Percentiles rank a stretch among this genome's conserved stretches.
phyloP scores from a whole-genome alignment of 2,888 invertebrate species.

The Lasioglossum lativentre region DNA sequence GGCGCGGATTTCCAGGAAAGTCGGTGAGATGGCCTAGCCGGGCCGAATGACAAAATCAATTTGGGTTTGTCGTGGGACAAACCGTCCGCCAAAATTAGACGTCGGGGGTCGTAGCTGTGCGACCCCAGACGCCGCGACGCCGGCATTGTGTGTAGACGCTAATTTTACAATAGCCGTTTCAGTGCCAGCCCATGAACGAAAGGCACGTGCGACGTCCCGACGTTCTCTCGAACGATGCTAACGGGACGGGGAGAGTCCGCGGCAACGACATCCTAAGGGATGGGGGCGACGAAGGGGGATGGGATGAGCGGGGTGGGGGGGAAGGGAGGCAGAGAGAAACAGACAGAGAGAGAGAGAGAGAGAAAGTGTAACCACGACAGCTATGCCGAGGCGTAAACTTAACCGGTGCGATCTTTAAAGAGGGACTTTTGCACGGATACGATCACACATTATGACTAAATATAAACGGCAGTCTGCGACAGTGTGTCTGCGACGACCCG shows the following conservation, averaged over 20 bases:
- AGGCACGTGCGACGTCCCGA: conserved; percentile 67
- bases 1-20: conserved; percentile 69
- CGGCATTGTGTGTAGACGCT: conserved; percentile 84
- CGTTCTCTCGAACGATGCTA: conserved; percentile 57
- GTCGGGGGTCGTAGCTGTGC: conserved; percentile 81
- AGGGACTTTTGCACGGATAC: conserved; percentile 48
- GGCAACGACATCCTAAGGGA: conserved; percentile 43
- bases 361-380: conserved; percentile 12
- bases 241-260: conserved; percentile 48
- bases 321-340: neutral
- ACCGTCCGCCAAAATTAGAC: conserved; percentile 80
- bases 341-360: conserved; percentile 18
- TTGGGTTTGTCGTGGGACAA: conserved; percentile 61
- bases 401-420: conserved; percentile 59
- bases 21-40: conserved; percentile 59
- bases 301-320: neutral
- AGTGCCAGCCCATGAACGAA: conserved; percentile 62
- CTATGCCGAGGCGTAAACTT: conserved; percentile 60
- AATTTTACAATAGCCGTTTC: conserved; percentile 83
- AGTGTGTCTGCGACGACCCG: conserved; percentile 14
- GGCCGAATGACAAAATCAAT: conserved; percentile 72
- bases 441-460: conserved; percentile 68
- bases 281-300: neutral
- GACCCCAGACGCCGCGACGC: conserved; percentile 77
- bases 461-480: conserved; percentile 61